Conservation (phyloP, 37 sponge, comb jelly and placozoan genomes). For the Beroe ovata region DNA sequence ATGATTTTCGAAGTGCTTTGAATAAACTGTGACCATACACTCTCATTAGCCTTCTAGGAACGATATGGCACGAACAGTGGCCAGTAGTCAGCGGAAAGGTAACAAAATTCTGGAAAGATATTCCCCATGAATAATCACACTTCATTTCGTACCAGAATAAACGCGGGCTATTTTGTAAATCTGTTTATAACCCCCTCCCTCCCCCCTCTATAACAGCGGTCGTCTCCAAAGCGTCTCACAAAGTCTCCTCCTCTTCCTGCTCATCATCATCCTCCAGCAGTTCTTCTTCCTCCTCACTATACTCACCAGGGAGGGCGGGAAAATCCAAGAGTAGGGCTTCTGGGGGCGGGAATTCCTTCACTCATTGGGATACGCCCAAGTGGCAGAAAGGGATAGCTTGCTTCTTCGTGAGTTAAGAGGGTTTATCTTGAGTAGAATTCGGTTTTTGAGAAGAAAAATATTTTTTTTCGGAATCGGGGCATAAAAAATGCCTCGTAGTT, state of each 20-base stretch:
- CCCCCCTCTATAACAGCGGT: slow-evolving; percentile 12
- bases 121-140: too few species aligned
- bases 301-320: slow-evolving; percentile 3
- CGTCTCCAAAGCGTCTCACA: slow-evolving; percentile 8
- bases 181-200: too few species aligned
- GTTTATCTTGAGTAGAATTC: too few species aligned
- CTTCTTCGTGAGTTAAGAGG: slow-evolving; percentile 63
- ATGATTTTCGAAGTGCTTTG: too few species aligned
- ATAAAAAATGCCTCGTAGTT: too few species aligned
- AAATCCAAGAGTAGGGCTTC: not conserved
- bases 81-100: slow-evolving; percentile 14
- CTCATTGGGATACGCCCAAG: slow-evolving; percentile 51
- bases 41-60: too few species aligned
- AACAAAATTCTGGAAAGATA: too few species aligned
- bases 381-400: slow-evolving; percentile 59
- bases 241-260: not conserved
- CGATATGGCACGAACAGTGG: slow-evolving; percentile 23
- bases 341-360: slow-evolving; percentile 20
- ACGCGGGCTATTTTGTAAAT: too few species aligned
- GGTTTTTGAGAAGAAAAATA: too few species aligned
- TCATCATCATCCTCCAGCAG: not conserved
- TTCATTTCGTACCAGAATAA: too few species aligned
- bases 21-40: too few species aligned
- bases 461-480: too few species aligned
- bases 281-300: not conserved